These are phyloP conservation scores for Temnothorax curvispinosus DNA, from an alignment of 1,140 invertebrate species.

Conservation along the genomic window DNA sequence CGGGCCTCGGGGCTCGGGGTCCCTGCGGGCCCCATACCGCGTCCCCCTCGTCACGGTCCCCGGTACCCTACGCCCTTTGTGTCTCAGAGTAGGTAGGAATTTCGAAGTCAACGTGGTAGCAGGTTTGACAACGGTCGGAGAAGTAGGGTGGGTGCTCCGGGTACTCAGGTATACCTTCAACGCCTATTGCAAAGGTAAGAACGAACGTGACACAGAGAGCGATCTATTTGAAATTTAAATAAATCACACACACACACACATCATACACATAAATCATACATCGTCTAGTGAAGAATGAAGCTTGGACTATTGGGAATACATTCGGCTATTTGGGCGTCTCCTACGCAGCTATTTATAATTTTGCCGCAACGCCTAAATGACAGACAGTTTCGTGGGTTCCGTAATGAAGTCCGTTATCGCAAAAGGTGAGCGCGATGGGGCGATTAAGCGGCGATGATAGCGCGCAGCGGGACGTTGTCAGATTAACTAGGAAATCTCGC, in stretches of 20 bases:
- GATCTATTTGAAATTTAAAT: background rate
- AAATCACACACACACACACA: background rate
- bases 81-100: constrained; percentile 63
- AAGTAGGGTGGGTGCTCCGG: constrained; percentile 8
- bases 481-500: constrained; percentile 13
- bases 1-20: constrained; percentile 53
- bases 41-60: constrained; percentile 42
- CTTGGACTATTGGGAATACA: background rate
- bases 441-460: constrained; percentile 18
- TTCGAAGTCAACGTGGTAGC: constrained; percentile 68
- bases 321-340: background rate
- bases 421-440: background rate
- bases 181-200: background rate
- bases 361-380: background rate
- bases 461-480: background rate
- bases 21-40: constrained; percentile 10
- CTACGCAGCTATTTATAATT: background rate
- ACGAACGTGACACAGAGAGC: background rate
- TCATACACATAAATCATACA: background rate
- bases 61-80: constrained; percentile 61
- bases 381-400: background rate
- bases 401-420: constrained; percentile 15
- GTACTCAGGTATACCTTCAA: constrained; percentile 22
- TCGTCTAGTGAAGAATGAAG: background rate
- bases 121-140: constrained; percentile 66